These are phyloP conservation scores for Centropus unirufus DNA, from an alignment of 2,113 vertebrate genomes.

Conservation along the genomic window DNA sequence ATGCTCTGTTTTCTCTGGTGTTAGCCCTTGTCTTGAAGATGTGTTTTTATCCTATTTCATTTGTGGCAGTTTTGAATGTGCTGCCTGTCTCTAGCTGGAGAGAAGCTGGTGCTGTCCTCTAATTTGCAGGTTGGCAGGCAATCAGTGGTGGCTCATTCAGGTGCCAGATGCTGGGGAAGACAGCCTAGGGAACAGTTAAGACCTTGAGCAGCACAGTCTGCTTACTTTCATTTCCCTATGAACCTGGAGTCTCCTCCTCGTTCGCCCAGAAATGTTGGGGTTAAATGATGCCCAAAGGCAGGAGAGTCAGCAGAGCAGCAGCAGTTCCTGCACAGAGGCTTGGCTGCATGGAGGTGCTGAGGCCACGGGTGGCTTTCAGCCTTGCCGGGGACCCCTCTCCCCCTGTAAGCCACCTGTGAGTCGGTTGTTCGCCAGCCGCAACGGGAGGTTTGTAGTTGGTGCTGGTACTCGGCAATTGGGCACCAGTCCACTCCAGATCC, in stretches of 20 bases:
- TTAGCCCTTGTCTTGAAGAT: neutral
- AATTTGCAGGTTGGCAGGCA: neutral
- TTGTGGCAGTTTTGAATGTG: neutral
- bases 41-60: neutral
- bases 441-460: neutral
- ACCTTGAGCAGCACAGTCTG: neutral
- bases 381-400: neutral
- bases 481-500: neutral
- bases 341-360: neutral
- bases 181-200: neutral
- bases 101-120: neutral
- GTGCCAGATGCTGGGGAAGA: neutral
- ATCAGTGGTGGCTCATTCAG: neutral
- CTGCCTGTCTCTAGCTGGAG: neutral
- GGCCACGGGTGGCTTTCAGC: neutral
- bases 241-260: neutral
- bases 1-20: neutral
- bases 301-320: neutral
- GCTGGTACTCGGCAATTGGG: neutral
- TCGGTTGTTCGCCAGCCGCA: rapidly evolving
- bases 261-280: neutral
- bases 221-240: neutral
- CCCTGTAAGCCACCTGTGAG: rapidly evolving
- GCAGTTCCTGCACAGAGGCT: neutral
- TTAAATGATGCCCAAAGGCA: neutral